Evolutionary conservation across 92 coral and sea anemone species (phyloP).

Genomic region (Actinostola sp.): DNA sequence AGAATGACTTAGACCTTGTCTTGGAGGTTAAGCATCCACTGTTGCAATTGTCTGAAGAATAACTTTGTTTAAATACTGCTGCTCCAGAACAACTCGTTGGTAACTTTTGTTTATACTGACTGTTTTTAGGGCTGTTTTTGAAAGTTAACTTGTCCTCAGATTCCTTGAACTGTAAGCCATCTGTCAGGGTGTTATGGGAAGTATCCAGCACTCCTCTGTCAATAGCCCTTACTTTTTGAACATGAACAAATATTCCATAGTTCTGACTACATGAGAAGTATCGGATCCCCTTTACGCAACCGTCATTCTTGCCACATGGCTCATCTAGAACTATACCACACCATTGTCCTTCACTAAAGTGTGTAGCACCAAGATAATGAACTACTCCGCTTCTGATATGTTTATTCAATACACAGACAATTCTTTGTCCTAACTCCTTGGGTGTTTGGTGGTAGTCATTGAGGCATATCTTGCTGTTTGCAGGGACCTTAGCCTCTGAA

Average conservation of each 20-base stretch:
- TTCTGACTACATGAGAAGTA: constrained; percentile 81
- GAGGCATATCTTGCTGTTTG: constrained; percentile 12
- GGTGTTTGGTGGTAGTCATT: constrained; percentile 29
- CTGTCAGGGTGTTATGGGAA: not conserved
- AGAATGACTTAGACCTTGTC: constrained; percentile 38
- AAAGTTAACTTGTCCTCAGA: not conserved
- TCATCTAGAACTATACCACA: constrained; percentile 87
- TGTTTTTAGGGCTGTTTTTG: not conserved
- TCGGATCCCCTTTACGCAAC: constrained; percentile 86
- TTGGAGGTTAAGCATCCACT: not conserved
- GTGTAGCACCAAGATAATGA: constrained; percentile 80
- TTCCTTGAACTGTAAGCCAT: constrained; percentile 9
- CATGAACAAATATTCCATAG: constrained; percentile 95
- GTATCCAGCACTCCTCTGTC: constrained; percentile 25
- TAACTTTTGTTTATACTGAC: not conserved
- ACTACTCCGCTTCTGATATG: constrained; percentile 73
- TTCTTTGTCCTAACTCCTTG: constrained; percentile 73
- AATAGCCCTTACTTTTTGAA: constrained; percentile 77
- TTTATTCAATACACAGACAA: constrained; percentile 83
- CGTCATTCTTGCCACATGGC: constrained; percentile 95
- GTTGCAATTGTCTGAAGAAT: not conserved
- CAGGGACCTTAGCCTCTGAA: constrained; percentile 4
- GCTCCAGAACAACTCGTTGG: constrained; percentile 14
- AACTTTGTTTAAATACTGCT: not conserved
- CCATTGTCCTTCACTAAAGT: constrained; percentile 94